These are phyloP conservation scores for Argynnis bischoffii DNA, from an alignment of 2,888 invertebrate genomes.

Conservation along the genomic window DNA sequence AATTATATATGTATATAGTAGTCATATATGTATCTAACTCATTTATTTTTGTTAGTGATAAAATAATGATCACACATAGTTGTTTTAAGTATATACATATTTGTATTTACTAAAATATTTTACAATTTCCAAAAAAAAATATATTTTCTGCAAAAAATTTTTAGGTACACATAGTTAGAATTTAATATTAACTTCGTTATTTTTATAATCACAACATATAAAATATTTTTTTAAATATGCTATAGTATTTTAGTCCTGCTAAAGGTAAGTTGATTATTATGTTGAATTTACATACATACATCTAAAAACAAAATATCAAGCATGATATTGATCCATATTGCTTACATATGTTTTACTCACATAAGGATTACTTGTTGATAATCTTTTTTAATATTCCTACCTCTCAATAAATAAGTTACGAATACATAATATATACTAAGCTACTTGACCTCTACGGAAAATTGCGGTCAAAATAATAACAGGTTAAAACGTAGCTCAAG, in stretches of 20 bases:
- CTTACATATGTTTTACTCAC: neutral
- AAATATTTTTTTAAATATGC: neutral
- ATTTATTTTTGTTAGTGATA: too few species aligned
- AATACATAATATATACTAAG: neutral
- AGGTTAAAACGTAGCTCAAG: neutral
- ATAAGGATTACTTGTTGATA: conserved; percentile 1
- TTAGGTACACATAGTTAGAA: too few species aligned
- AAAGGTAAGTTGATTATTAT: neutral
- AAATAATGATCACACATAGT: too few species aligned
- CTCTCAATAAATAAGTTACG: neutral
- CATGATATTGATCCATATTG: neutral
- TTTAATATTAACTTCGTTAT: too few species aligned
- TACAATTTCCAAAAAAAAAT: too few species aligned
- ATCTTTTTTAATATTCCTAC: neutral
- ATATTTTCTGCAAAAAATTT: too few species aligned
- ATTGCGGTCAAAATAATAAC: neutral
- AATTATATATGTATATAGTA: neutral
- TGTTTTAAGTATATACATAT: too few species aligned
- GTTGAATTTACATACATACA: neutral
- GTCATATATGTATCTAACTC: too few species aligned
- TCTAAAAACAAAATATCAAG: conserved; percentile 6
- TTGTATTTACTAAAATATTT: too few species aligned
- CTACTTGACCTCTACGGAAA: neutral
- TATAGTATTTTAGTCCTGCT: conserved; percentile 7
- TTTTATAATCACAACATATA: neutral